A percentile compares a stretch with the other conserved stretches of the same genome.
These are phyloP conservation scores for Caenorhabditis sinica DNA, from an alignment of 2,888 invertebrate genomes.

Conservation along the genomic window DNA sequence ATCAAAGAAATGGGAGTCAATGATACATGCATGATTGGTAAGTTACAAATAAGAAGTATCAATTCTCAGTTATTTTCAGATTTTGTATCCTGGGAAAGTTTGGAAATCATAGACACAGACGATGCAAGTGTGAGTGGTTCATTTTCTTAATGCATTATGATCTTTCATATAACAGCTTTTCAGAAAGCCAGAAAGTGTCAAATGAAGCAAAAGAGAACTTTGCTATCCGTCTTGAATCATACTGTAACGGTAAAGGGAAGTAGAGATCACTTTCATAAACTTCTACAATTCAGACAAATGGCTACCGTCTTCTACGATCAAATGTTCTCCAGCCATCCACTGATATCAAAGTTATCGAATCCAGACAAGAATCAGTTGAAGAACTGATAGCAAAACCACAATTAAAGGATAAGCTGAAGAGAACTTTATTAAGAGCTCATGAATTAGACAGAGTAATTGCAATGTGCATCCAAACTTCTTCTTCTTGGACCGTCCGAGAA, in stretches of 20 bases:
- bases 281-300: slow-evolving; percentile 85
- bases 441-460: slow-evolving; percentile 91
- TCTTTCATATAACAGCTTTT: not conserved
- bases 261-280: not conserved
- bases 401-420: slow-evolving; percentile 72
- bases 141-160: slow-evolving; percentile 77
- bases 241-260: slow-evolving; percentile 86
- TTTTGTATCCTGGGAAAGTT: slow-evolving; percentile 89
- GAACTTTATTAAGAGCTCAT: slow-evolving; percentile 86
- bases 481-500: slow-evolving; percentile 83
- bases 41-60: too few species aligned
- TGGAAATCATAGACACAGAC: slow-evolving; percentile 85
- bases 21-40: slow-evolving; percentile 91
- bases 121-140: slow-evolving; percentile 34
- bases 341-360: slow-evolving; percentile 87
- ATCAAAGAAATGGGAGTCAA: slow-evolving; percentile 91
- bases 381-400: slow-evolving; percentile 88
- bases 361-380: slow-evolving; percentile 89
- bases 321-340: slow-evolving; percentile 89
- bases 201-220: slow-evolving; percentile 83
- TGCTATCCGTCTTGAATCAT: slow-evolving; percentile 88
- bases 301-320: slow-evolving; percentile 90
- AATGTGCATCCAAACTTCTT: slow-evolving; percentile 83
- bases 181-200: slow-evolving; percentile 50
- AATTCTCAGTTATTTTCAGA: too few species aligned